Conservation (phyloP, 2,797 vertebrate genomes). For the Rhinogobio ventralis region DNA sequence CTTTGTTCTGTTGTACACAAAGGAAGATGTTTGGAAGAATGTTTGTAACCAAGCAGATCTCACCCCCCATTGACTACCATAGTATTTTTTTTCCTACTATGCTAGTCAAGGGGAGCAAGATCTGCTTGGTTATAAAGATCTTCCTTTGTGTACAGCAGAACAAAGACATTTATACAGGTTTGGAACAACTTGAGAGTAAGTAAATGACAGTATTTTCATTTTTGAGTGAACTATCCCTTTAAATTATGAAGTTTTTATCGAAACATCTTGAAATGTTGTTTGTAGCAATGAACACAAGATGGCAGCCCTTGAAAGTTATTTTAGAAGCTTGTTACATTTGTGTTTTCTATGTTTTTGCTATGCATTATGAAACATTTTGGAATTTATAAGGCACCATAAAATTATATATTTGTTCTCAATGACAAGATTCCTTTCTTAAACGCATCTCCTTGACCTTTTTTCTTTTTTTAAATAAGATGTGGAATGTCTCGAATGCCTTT, state of each 20-base stretch:
- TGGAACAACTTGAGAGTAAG: no score
- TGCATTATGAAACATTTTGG: not conserved
- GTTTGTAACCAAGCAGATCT: no score
- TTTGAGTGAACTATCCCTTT: no score
- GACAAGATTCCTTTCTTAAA: not conserved
- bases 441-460: not conserved
- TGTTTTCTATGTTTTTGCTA: not conserved
- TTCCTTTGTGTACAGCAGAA: no score
- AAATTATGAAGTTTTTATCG: not conserved
- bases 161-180: no score
- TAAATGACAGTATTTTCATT: no score
- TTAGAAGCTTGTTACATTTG: not conserved
- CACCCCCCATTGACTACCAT: no score
- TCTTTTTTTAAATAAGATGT: not conserved
- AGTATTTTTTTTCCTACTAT: no score
- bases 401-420: not conserved
- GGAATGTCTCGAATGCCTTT: not conserved
- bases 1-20: no score
- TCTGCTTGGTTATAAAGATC: no score
- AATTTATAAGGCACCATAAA: not conserved
- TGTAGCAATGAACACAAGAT: slow-evolving; percentile 44
- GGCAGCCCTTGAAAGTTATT: slow-evolving; percentile 33
- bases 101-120: no score
- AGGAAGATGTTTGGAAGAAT: no score
- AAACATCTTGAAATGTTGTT: not conserved